Evolutionary conservation across 2,113 vertebrate species (phyloP), one percentile per base, ranked within the genome.

Genomic region (Phalacrocorax brasilianus): DNA sequence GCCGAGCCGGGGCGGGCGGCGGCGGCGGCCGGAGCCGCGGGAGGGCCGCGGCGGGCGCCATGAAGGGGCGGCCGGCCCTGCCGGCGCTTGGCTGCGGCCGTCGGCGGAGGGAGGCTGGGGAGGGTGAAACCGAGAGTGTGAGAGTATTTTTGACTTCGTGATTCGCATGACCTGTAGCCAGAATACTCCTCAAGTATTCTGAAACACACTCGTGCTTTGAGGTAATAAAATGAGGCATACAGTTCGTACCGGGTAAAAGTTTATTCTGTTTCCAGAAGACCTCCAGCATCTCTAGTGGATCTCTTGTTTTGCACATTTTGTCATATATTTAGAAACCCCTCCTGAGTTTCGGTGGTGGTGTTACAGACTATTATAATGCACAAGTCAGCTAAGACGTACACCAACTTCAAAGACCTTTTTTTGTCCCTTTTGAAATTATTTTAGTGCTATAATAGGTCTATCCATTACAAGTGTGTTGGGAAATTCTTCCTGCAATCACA

Each of bases 31-130:
- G 38, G 38, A 38, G 38, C 38, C 38, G 38, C 38, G 10, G 38
- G 38, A 38, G 38, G 38, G 38, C 38, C 38, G 38, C 38, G 42
- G 21, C 5, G 3, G 49, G 12, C 14, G 35, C 35, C 35, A 2
- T 21, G 55, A 4, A 12, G 66, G 24, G 33, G 23, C 2, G 8
- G 1, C 5, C 8, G 49, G 32, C 3, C 1, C 42, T 4, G 8
- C 2, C 15, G 6, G 56, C 14, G 3, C 13, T 11, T 4, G 23
- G 30, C 44, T 9, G 53, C 12, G 14, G 11, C 38, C 5, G 27
- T 2, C 24, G 19, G 58, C 22, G 18, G 14, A 6, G 16, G 3
- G n/a, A 52, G 38, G 3, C 14, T 4, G 52, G 2, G 12, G 8
- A 6, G 8, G 5, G 21, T 14, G 17, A 26, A 6, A 30, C 5